These are phyloP conservation scores for Rhinichthys klamathensis DNA, from an alignment of 2,113 vertebrate species.

Conservation along the genomic window DNA sequence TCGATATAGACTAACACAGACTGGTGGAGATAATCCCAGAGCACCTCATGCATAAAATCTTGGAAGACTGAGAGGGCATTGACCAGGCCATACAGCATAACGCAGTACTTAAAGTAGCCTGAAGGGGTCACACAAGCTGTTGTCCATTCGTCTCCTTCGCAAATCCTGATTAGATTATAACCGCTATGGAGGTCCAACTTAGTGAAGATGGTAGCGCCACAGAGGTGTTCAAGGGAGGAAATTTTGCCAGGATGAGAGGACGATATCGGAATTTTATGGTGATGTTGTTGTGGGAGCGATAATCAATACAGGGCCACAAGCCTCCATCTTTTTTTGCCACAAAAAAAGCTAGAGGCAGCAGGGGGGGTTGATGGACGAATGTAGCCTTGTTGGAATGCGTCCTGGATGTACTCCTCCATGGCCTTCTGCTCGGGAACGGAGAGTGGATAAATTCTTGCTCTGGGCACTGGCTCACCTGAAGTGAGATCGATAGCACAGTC, in stretches of 20 bases:
- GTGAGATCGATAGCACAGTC: neutral
- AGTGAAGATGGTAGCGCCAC: neutral
- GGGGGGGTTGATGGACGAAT: too few species aligned
- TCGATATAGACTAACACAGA: too few species aligned
- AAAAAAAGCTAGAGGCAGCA: neutral
- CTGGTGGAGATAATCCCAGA: too few species aligned
- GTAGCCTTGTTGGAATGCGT: neutral
- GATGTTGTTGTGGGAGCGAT: too few species aligned
- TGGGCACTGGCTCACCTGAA: neutral
- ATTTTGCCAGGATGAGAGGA: too few species aligned
- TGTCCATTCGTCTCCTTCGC: neutral
- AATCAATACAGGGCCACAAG: too few species aligned
- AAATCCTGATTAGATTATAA: neutral
- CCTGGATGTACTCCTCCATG: too few species aligned
- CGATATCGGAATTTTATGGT: too few species aligned
- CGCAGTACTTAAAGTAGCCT: neutral
- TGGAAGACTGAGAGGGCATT: neutral
- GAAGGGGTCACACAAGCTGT: neutral
- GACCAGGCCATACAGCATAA: neutral
- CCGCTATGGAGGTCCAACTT: neutral
- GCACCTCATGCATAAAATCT: too few species aligned
- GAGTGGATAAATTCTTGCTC: too few species aligned
- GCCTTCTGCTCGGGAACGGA: too few species aligned
- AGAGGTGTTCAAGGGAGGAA: too few species aligned
- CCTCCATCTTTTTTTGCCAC: neutral